Percentiles rank a stretch among this genome's conserved stretches.
These are phyloP conservation scores for Odontamblyopus lacepedii DNA, from an alignment of 2,797 vertebrate genomes.

Conservation along the genomic window DNA sequence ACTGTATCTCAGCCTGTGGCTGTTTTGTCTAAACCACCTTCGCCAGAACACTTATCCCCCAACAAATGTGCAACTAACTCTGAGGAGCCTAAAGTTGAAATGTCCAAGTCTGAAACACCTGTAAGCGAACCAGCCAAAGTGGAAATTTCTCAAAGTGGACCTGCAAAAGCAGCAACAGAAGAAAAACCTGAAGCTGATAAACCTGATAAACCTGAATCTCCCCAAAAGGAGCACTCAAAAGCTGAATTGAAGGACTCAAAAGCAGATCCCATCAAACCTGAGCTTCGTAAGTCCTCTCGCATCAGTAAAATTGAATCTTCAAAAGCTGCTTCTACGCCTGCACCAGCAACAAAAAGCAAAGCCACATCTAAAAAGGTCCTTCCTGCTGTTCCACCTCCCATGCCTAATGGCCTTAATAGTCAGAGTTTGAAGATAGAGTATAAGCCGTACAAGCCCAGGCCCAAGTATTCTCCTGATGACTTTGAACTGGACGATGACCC, in stretches of 20 bases:
- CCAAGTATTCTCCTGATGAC: slow-evolving; percentile 79
- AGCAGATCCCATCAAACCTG: slow-evolving; percentile 19
- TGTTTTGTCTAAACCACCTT: slow-evolving; percentile 37
- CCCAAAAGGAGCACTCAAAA: slow-evolving; percentile 41
- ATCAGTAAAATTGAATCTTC: slow-evolving; percentile 52
- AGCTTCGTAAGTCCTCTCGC: slow-evolving; percentile 58
- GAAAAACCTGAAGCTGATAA: slow-evolving; percentile 24
- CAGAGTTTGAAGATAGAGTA: slow-evolving; percentile 77
- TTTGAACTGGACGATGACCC: slow-evolving; percentile 82
- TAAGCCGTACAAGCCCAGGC: slow-evolving; percentile 79
- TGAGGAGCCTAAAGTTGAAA: slow-evolving; percentile 42
- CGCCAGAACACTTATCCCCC: slow-evolving; percentile 27
- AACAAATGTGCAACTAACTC: slow-evolving; percentile 44
- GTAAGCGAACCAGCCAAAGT: slow-evolving; percentile 32
- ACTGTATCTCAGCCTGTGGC: slow-evolving; percentile 28
- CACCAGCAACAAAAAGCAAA: slow-evolving; percentile 56
- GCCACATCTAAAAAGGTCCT: slow-evolving; percentile 65
- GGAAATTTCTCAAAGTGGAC: slow-evolving; percentile 15
- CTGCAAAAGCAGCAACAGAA: slow-evolving; percentile 25
- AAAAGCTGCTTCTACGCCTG: slow-evolving; percentile 43
- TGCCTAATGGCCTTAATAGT: slow-evolving; percentile 78
- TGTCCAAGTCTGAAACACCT: slow-evolving; percentile 26
- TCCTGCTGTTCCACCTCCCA: slow-evolving; percentile 76
- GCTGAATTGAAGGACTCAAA: slow-evolving; percentile 29
- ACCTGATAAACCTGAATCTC: slow-evolving; percentile 22